Evolutionary conservation across 2,888 invertebrate species (phyloP), one percentile per base, ranked within the genome.

Genomic region (Cordylochernes scorpioides): DNA sequence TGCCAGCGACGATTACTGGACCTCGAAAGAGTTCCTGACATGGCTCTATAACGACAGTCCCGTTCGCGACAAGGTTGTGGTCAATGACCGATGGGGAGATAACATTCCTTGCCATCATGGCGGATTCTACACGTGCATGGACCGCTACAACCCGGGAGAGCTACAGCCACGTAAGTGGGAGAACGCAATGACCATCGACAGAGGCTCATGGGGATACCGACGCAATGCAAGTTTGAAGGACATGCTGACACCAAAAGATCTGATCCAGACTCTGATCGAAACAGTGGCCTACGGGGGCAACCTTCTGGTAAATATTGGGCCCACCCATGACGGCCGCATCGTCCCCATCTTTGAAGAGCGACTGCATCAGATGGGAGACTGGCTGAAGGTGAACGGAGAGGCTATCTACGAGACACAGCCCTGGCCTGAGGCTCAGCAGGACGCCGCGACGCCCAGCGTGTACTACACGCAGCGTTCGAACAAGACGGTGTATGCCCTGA

Each of bases 141-240:
- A 91, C 54, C 63, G 75, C 44, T 78, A 62, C 46, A 73, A 71
- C 55, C 73, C 74, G 45, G 72, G n/a, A n/a, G n/a, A n/a, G n/a
- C n/a, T n/a, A n/a, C n/a, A n/a, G n/a, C 55, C 21, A 8, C 78
- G 77, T 45, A 94, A 94, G 55, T 94, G 86, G 84, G 91, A 91
- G 54, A 88, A 88, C 51, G 74, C 74, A 14, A 72, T 88, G 63
- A 82, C 88, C 0, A 58, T 94, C 24, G 91, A 94, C 47, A 64
- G 61, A 40, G 46, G 57, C 12, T 80, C 84, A 0, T 86, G 82
- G 82, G 84, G 84, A 0, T 78, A 65, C 48, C 58, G 77, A 25
- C 62, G 72, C 40, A 67, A 74, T 45, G 67, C 74, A 10, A 51
- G 54, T 3, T 42, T 77, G 0, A 47, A 56, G 5, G 70, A 78